phyloP scores from a whole-genome alignment of 2,113 vertebrate species.

The Phaethornis superciliosus region DNA sequence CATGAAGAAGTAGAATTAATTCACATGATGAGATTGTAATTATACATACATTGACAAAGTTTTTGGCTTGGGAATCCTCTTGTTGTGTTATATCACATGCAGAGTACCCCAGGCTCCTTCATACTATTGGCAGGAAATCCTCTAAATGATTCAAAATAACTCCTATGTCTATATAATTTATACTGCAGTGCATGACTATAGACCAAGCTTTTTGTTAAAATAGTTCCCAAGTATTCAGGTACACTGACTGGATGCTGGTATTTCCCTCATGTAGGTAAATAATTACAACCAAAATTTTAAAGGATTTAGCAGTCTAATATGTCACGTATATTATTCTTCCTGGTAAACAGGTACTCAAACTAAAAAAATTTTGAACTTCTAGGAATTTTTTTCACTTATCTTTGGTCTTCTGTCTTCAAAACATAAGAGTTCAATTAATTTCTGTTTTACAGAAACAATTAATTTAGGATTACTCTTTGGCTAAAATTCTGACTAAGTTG shows the following conservation, averaged over 20 bases:
- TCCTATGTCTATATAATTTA: neutral
- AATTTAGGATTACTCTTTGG: neutral
- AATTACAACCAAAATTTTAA: neutral
- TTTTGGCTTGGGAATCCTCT: neutral
- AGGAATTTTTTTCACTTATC: neutral
- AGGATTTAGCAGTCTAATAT: neutral
- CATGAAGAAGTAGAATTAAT: neutral
- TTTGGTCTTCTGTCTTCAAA: neutral
- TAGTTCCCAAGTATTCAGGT: neutral
- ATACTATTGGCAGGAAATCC: neutral
- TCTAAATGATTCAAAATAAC: neutral
- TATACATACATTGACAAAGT: neutral
- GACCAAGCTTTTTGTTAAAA: neutral
- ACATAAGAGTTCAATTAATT: neutral
- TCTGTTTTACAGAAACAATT: neutral
- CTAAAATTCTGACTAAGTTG: neutral
- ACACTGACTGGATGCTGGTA: neutral
- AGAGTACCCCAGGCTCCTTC: neutral
- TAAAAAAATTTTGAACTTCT: neutral
- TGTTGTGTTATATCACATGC: neutral
- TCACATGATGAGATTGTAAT: neutral
- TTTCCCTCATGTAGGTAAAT: neutral
- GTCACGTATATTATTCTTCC: neutral
- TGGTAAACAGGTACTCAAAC: neutral
- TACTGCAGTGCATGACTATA: neutral